Conservation (phyloP, 2,797 vertebrate species). For the Ataeniobius toweri region DNA sequence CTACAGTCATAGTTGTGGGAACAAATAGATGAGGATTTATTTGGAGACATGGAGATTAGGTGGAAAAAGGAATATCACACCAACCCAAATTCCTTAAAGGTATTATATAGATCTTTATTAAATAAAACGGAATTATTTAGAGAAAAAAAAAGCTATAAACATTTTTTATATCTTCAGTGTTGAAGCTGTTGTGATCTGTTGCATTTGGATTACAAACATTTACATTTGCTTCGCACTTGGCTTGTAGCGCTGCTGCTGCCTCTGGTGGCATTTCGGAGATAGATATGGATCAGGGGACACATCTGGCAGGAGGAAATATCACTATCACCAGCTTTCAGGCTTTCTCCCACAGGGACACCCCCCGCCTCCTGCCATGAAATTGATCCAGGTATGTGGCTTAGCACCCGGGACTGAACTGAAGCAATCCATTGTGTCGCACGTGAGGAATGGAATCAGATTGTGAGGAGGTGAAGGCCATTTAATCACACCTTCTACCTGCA, state of each 20-base stretch:
- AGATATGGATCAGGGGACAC: conserved; percentile 73
- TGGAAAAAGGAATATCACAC: conserved; percentile 35
- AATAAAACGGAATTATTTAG: neutral
- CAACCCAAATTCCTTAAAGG: neutral
- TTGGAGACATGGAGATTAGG: conserved; percentile 26
- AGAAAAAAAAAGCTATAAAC: neutral
- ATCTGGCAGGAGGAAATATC: conserved; percentile 69
- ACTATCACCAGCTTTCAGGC: conserved; percentile 47
- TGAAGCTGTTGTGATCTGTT: conserved; percentile 18
- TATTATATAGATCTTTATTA: conserved; percentile 8
- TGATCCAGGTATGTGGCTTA: conserved; percentile 61
- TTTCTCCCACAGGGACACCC: conserved; percentile 15
- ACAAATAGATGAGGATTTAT: conserved; percentile 25
- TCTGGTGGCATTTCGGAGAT: conserved; percentile 32
- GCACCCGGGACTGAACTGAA: conserved; percentile 25
- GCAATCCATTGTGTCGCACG: conserved; percentile 17
- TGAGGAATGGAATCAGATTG: conserved; percentile 22
- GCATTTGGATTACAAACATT: conserved; percentile 43
- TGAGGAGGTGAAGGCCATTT: conserved; percentile 3
- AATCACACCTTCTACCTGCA: neutral
- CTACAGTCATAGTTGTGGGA: conserved; percentile 32
- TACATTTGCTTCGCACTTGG: conserved; percentile 15
- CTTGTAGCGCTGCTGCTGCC: conserved; percentile 21
- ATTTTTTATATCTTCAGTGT: neutral
- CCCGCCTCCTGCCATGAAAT: conserved; percentile 33